Evolutionary conservation across 2,797 vertebrate species (phyloP).

Genomic region (Chromobotia macracanthus): DNA sequence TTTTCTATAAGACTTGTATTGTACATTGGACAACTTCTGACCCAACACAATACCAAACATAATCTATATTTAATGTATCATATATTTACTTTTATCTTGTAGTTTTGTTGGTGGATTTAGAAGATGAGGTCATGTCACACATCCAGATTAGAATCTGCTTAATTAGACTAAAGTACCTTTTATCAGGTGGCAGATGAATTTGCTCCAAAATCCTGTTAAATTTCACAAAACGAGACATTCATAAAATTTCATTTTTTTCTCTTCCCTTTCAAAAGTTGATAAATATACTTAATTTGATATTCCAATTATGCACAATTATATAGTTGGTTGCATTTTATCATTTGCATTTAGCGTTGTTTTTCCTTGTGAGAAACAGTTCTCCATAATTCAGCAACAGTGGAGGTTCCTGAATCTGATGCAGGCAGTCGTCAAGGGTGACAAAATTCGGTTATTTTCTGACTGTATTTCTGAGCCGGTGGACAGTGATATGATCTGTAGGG

Average conservation of each 20-base stretch:
- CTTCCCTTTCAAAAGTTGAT: background rate
- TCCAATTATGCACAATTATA: background rate
- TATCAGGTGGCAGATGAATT: background rate
- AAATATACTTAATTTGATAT: background rate
- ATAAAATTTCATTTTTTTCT: no score
- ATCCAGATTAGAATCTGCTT: no score
- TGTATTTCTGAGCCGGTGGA: constrained; percentile 13
- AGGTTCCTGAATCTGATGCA: constrained; percentile 6
- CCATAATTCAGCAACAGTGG: background rate
- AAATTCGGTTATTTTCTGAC: constrained; percentile 18
- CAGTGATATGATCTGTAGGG: constrained; percentile 30
- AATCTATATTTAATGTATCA: background rate
- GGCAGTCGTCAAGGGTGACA: background rate
- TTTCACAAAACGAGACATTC: background rate
- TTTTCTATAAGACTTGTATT: background rate
- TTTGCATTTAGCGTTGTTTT: background rate
- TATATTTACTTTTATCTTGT: background rate
- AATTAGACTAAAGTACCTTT: no score
- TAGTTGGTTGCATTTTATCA: constrained; percentile 2
- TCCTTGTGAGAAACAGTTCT: background rate
- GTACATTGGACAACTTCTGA: background rate
- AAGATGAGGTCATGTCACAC: background rate
- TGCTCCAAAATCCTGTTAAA: background rate
- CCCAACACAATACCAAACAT: background rate
- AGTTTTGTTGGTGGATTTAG: background rate